phyloP scores from a whole-genome alignment of 2,113 vertebrate genomes.

The Hipposideros armiger region DNA sequence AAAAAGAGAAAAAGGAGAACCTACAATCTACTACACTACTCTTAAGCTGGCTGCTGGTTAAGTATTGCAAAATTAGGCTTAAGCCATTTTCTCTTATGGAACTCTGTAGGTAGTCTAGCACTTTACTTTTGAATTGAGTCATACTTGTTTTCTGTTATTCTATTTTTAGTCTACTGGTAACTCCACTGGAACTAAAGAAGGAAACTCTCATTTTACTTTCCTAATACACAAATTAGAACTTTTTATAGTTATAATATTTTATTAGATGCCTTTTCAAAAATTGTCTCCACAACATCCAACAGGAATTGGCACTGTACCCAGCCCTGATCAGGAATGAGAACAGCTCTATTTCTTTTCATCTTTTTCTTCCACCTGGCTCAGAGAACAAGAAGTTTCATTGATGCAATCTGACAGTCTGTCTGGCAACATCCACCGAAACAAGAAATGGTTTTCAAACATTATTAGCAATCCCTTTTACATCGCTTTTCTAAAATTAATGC shows the following conservation, averaged over 20 bases:
- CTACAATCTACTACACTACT: neutral
- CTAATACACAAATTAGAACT: neutral
- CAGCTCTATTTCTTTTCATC: neutral
- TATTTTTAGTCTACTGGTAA: neutral
- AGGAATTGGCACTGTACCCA: neutral
- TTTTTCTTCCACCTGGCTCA: neutral
- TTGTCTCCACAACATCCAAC: neutral
- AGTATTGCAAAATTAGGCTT: neutral
- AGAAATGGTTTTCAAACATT: slow-evolving; percentile 23
- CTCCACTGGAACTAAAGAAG: neutral
- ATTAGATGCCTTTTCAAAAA: slow-evolving; percentile 13
- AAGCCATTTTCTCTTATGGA: neutral
- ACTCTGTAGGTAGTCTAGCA: neutral
- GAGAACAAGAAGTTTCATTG: neutral
- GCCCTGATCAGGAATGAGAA: neutral
- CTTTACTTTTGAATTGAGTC: neutral
- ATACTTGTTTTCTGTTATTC: neutral
- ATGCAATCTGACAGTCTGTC: slow-evolving; percentile 6
- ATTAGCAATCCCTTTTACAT: slow-evolving; percentile 28
- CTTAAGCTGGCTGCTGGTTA: neutral
- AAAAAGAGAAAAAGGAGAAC: neutral
- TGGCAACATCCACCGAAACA: neutral
- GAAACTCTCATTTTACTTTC: neutral
- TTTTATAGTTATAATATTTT: slow-evolving; percentile 37
- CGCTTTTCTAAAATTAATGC: slow-evolving; percentile 50